Percentiles rank a stretch among this genome's conserved stretches.
Conservation (phyloP, 2,888 invertebrate species). For the Junonia oenone region DNA sequence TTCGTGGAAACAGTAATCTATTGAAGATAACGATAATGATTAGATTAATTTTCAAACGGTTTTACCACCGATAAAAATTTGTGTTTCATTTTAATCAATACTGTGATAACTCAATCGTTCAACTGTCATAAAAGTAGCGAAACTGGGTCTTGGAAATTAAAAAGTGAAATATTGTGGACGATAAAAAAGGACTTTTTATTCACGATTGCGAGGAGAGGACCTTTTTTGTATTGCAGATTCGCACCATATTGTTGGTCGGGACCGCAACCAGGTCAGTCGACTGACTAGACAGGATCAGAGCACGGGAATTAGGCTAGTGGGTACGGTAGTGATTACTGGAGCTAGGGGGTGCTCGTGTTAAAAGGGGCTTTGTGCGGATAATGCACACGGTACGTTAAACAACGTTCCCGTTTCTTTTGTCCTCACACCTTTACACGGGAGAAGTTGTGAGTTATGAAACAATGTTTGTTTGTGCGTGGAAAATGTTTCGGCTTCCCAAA, state of each 20-base stretch:
- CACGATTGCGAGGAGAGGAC: neutral
- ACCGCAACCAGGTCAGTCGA: slow-evolving; percentile 31
- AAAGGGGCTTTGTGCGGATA: slow-evolving; percentile 59
- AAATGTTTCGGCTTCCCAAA: neutral
- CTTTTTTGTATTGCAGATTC: slow-evolving; percentile 15
- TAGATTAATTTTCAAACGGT: neutral
- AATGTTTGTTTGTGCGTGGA: neutral
- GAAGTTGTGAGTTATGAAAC: slow-evolving; percentile 9
- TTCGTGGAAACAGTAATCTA: neutral
- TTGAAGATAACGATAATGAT: neutral
- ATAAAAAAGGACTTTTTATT: neutral
- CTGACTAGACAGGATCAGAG: slow-evolving; percentile 27
- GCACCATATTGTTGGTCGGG: slow-evolving; percentile 3
- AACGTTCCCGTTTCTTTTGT: slow-evolving; percentile 34
- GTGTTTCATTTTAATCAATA: neutral
- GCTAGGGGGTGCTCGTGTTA: slow-evolving; percentile 27
- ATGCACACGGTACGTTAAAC: slow-evolving; percentile 55
- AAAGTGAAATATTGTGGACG: neutral
- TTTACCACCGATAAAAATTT: neutral
- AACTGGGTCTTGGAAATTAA: neutral
- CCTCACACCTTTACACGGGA: slow-evolving; percentile 6
- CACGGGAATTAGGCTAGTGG: slow-evolving; percentile 29
- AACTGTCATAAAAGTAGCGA: neutral
- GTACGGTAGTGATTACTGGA: slow-evolving; percentile 31
- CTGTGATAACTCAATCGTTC: neutral